Evolutionary conservation across 2,797 vertebrate genomes (phyloP).

Genomic region (Enteromius viviparus): DNA sequence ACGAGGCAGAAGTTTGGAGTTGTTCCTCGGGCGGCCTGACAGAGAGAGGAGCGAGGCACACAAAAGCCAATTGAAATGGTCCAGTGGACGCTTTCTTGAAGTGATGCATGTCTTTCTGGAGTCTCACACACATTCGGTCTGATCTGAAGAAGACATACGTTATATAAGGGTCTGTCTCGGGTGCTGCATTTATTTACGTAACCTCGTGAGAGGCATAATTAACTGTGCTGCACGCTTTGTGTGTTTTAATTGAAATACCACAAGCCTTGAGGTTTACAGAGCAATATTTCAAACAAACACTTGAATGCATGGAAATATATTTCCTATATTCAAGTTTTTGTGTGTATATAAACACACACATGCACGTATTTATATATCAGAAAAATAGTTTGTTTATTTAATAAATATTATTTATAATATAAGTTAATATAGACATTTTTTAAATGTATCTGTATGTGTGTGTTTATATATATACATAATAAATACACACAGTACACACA

Average conservation of each 20-base stretch:
- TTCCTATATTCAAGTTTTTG: not conserved
- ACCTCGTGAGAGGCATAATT: not conserved
- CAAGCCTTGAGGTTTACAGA: not conserved
- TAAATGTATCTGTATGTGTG: too few relatives aligned
- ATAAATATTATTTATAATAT: too few relatives aligned
- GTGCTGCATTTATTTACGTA: not conserved
- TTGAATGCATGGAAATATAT: not conserved
- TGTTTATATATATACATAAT: too few relatives aligned
- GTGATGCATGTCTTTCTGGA: slow-evolving; percentile 74
- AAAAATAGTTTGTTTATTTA: too few relatives aligned
- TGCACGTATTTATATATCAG: too few relatives aligned
- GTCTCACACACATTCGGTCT: not conserved
- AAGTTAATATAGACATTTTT: too few relatives aligned
- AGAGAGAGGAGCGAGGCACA: slow-evolving; percentile 54
- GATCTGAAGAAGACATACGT: slow-evolving; percentile 20
- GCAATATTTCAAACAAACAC: not conserved
- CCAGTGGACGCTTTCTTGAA: slow-evolving; percentile 79
- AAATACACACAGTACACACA: too few relatives aligned
- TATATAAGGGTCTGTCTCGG: slow-evolving; percentile 18
- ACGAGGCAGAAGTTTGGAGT: slow-evolving; percentile 54
- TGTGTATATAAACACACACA: too few relatives aligned
- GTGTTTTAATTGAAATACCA: not conserved
- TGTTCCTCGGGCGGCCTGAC: slow-evolving; percentile 72
- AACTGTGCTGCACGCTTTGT: not conserved
- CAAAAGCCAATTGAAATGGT: slow-evolving; percentile 83